Conservation (phyloP, 2,113 vertebrate species). For the Nothocercus julius region DNA sequence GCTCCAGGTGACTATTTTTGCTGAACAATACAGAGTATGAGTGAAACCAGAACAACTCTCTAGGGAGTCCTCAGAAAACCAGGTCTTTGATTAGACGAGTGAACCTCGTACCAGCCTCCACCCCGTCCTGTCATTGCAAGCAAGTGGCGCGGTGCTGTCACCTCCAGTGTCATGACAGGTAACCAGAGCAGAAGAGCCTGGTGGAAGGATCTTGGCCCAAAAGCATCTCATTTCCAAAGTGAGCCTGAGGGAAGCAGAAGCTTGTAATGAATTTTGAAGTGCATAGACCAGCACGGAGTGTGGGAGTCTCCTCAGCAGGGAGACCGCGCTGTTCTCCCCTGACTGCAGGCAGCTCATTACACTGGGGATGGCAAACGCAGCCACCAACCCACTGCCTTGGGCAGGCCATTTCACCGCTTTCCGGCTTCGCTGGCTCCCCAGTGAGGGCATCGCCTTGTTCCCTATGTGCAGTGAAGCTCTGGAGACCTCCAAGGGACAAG, state of each 20-base stretch:
- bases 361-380: no score
- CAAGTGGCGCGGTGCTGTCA: accelerated
- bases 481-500: not conserved
- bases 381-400: not conserved
- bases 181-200: accelerated
- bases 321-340: no score
- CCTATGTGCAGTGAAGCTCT: no score
- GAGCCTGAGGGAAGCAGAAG: no score
- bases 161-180: not conserved
- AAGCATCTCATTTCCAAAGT: no score
- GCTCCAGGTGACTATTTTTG: accelerated
- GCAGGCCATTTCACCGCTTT: not conserved
- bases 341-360: no score
- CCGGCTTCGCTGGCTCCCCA: no score
- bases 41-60: not conserved
- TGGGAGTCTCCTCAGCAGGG: not conserved
- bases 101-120: accelerated
- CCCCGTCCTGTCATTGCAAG: accelerated
- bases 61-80: not conserved
- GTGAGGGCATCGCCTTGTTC: not conserved
- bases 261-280: not conserved
- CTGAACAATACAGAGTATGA: accelerated
- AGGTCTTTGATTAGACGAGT: accelerated
- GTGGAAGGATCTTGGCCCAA: not conserved
- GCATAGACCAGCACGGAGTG: no score